Evolutionary conservation across 2,888 invertebrate species (phyloP), one percentile per base, ranked within the genome.

Genomic region (Cheilosia scutellata): DNA sequence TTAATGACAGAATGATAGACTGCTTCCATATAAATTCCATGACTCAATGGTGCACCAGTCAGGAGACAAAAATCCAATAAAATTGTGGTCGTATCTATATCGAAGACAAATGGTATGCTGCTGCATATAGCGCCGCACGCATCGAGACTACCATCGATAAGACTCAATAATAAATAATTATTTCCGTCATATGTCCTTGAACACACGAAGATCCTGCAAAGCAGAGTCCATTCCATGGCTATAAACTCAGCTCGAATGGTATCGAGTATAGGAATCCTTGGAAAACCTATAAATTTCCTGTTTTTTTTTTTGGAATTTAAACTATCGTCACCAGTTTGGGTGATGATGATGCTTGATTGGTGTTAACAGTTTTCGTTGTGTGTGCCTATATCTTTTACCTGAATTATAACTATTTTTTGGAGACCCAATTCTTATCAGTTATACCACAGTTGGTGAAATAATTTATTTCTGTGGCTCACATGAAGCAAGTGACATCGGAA

Each of bases 1-100:
- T 83, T 84, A 80, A 84, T 75, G 84, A 84, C 75, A 84, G 57
- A 84, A 84, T 84, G 80, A 80, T 84, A 80, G 80, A 80, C 84
- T 75, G 53, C 71, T 80, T 70, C 70, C 80, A 70, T 62, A 70
- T 53, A 33, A 68, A 80, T 47, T 75, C 65, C 58, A 65, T 84
- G 70, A 84, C 70, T 84, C 84, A 75, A 25, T 75, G 70, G 49
- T 57, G 44, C 79, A 37, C 70, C 55, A 68, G 58, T 65, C 63
- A 70, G 70, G 58, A 84, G 84, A 75, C 84, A 75, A 37, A 16
- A 84, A 80, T 75, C 53, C 80, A 80, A 84, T 84, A 84, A 83
- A 83, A 84, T 44, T 27, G 31, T 16, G 7, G 47, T 44, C 58
- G 33, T 33, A 9, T 2, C 20, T 20, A 20, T 57, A 49, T 65